These are phyloP conservation scores for Shinisaurus crocodilurus DNA, from an alignment of 2,113 vertebrate genomes.

Conservation along the genomic window DNA sequence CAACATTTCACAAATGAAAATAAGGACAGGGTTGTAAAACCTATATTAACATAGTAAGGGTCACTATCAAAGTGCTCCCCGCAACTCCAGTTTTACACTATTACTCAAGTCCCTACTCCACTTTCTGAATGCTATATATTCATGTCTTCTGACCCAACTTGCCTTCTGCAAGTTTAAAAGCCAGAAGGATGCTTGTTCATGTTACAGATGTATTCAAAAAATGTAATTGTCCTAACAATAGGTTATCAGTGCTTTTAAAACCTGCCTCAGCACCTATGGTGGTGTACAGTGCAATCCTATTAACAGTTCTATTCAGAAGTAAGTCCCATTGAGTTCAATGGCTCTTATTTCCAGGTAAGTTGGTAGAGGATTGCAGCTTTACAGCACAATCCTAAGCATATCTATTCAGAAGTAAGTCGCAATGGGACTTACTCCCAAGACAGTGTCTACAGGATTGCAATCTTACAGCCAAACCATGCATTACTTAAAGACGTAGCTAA, in stretches of 20 bases:
- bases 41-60: neutral
- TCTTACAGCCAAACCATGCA: too few relatives aligned
- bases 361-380: too few relatives aligned
- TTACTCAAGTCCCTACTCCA: neutral
- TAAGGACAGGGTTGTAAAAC: neutral
- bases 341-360: too few relatives aligned
- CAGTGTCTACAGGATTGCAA: too few relatives aligned
- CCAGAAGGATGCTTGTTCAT: neutral
- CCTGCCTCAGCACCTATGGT: neutral
- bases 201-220: neutral
- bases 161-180: neutral
- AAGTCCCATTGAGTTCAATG: too few relatives aligned
- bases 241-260: neutral
- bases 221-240: neutral
- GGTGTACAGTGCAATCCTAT: too few relatives aligned
- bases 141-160: constrained; percentile 13
- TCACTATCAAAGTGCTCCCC: neutral
- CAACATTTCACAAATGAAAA: neutral
- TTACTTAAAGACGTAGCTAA: too few relatives aligned
- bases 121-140: neutral
- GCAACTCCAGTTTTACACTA: neutral
- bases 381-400: too few relatives aligned
- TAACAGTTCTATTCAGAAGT: too few relatives aligned
- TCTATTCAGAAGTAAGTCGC: too few relatives aligned
- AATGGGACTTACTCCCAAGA: too few relatives aligned